These are phyloP conservation scores for Onychorhynchus coronatus DNA, from an alignment of 2,113 vertebrate genomes.

Conservation along the genomic window DNA sequence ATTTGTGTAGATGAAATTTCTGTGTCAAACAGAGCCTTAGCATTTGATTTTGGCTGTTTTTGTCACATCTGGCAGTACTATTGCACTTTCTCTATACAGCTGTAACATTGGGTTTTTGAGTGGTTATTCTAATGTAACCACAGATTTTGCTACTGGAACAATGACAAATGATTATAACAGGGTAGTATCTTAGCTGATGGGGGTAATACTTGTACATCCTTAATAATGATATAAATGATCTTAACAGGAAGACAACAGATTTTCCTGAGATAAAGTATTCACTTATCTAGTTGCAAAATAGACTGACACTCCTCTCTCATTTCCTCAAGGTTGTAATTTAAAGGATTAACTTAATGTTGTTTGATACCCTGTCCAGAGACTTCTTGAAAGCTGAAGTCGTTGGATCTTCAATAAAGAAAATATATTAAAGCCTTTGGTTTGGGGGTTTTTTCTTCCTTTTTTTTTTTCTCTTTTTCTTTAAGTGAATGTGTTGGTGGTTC, in stretches of 20 bases:
- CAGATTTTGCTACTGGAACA: not conserved
- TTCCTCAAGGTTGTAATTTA: slow-evolving; percentile 31
- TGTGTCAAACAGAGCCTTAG: not conserved
- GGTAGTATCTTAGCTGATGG: not conserved
- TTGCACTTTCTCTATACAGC: not conserved
- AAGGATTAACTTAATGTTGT: slow-evolving; percentile 32
- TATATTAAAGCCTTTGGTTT: not conserved
- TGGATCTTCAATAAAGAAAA: slow-evolving; percentile 23
- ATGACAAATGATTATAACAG: not conserved
- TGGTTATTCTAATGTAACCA: not conserved
- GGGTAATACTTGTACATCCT: not conserved
- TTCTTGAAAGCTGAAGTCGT: not conserved
- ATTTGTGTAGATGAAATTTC: not conserved
- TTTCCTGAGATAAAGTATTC: not conserved
- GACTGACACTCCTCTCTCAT: not conserved
- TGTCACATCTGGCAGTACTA: not conserved
- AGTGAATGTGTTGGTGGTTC: not conserved
- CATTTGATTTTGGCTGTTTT: not conserved
- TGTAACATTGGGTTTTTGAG: not conserved
- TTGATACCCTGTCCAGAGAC: slow-evolving; percentile 16
- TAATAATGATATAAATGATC: not conserved
- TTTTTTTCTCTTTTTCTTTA: not conserved
- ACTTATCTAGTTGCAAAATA: not conserved
- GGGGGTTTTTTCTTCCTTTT: accelerated
- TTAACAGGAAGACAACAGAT: not conserved